Evolutionary conservation across 2,113 vertebrate species (phyloP).

Genomic region (Potamarius usumacintae): DNA sequence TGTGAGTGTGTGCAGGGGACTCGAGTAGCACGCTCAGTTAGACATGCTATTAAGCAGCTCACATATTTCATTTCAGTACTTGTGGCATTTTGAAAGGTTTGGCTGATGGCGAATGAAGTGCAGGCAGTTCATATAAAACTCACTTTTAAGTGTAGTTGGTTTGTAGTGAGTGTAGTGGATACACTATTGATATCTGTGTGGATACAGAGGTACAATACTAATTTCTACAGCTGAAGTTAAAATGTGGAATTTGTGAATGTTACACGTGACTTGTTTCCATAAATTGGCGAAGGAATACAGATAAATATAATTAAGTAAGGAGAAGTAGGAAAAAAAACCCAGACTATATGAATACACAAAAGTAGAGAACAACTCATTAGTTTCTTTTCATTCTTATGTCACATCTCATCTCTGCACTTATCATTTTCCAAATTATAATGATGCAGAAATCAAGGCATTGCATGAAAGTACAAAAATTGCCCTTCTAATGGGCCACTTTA

Average conservation of each 20-base stretch:
- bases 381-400: not conserved
- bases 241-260: not conserved
- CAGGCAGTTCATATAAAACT: conserved; percentile 11
- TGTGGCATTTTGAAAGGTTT: conserved; percentile 11
- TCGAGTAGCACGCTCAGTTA: not conserved
- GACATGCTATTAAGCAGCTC: not conserved
- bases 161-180: not conserved
- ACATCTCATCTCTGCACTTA: not conserved
- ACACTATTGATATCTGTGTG: not conserved
- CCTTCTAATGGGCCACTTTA: not conserved
- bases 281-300: no score
- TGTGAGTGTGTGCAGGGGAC: not conserved
- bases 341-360: not conserved
- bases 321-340: not conserved
- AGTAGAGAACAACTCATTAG: no score
- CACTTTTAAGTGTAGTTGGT: not conserved
- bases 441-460: not conserved
- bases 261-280: not conserved
- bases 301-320: not conserved
- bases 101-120: not conserved
- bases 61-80: not conserved
- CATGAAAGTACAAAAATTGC: not conserved
- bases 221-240: not conserved
- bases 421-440: not conserved
- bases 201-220: not conserved